Evolutionary conservation across 2,797 vertebrate genomes (phyloP).

Genomic region (Cossypha niveicapilla): DNA sequence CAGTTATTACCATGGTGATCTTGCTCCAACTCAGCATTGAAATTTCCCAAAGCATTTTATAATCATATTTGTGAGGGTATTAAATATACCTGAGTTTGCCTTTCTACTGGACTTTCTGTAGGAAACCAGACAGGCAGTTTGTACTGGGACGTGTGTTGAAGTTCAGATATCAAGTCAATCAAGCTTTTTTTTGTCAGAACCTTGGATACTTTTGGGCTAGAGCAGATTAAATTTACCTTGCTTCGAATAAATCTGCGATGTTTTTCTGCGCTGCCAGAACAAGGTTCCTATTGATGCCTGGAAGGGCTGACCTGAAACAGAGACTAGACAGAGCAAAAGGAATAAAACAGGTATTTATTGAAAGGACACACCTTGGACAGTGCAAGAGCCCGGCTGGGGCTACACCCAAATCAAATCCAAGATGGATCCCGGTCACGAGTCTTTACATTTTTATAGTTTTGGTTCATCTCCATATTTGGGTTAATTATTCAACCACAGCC

Average conservation of each 20-base stretch:
- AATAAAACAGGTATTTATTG: too few species aligned
- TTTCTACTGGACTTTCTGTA: not conserved
- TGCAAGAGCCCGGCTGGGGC: too few species aligned
- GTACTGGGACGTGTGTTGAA: not conserved
- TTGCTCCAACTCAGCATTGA: slow-evolving; percentile 20
- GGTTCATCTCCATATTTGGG: too few species aligned
- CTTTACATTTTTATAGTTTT: too few species aligned
- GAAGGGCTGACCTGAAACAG: too few species aligned
- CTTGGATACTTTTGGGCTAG: not conserved
- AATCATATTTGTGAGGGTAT: slow-evolving; percentile 13
- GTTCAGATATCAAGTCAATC: not conserved
- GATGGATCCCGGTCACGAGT: too few species aligned
- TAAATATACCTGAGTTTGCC: slow-evolving; percentile 18
- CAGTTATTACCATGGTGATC: slow-evolving; percentile 64
- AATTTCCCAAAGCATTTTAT: slow-evolving; percentile 50
- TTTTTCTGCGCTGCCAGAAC: not conserved
- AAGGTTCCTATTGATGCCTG: not conserved
- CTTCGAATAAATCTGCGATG: not conserved
- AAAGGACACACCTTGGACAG: too few species aligned
- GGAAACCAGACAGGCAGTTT: not conserved
- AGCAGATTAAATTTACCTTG: not conserved
- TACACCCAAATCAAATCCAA: too few species aligned
- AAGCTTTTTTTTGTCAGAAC: not conserved
- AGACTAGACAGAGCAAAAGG: too few species aligned
- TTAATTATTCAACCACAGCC: too few species aligned